Percentiles rank a stretch among this genome's conserved stretches.
These are phyloP conservation scores for Chaunax sp. DNA, from an alignment of 2,797 vertebrate genomes.

Conservation along the genomic window DNA sequence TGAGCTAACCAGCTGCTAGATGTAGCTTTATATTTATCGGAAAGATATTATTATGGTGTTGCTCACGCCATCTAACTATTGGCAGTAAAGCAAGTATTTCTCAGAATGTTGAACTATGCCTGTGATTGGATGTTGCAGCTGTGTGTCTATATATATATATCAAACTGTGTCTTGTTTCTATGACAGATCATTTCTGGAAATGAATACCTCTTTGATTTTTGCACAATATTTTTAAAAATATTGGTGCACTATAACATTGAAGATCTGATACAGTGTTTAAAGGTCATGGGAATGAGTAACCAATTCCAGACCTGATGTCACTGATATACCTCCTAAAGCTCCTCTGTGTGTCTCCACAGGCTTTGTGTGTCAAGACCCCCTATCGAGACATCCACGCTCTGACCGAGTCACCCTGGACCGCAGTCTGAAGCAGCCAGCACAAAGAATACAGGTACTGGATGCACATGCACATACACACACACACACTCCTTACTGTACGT, in stretches of 20 bases:
- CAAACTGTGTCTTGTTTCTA: neutral
- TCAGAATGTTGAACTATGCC: neutral
- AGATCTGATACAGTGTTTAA: slow-evolving; percentile 41
- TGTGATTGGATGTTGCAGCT: too few relatives aligned
- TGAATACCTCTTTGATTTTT: slow-evolving; percentile 10
- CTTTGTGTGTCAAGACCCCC: slow-evolving; percentile 92
- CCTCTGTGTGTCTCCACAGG: slow-evolving; percentile 77
- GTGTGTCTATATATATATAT: too few relatives aligned
- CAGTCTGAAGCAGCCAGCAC: slow-evolving; percentile 76
- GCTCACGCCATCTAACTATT: too few relatives aligned
- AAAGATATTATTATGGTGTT: too few relatives aligned
- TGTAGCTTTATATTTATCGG: slow-evolving; percentile 1
- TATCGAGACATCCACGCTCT: slow-evolving; percentile 77
- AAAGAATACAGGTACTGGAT: slow-evolving; percentile 86
- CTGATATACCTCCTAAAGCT: slow-evolving; percentile 28
- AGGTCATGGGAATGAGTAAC: slow-evolving; percentile 43
- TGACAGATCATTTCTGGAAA: neutral
- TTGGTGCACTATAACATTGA: slow-evolving; percentile 32
- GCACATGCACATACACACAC: slow-evolving; percentile 22
- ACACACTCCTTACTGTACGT: slow-evolving; percentile 62
- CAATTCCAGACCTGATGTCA: slow-evolving; percentile 47
- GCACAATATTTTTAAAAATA: slow-evolving; percentile 9
- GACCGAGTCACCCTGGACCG: slow-evolving; percentile 83
- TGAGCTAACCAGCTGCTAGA: neutral
- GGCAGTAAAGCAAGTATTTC: too few relatives aligned